Evolutionary conservation across 2,797 vertebrate genomes (phyloP).

Genomic region (Caiman crocodilus): DNA sequence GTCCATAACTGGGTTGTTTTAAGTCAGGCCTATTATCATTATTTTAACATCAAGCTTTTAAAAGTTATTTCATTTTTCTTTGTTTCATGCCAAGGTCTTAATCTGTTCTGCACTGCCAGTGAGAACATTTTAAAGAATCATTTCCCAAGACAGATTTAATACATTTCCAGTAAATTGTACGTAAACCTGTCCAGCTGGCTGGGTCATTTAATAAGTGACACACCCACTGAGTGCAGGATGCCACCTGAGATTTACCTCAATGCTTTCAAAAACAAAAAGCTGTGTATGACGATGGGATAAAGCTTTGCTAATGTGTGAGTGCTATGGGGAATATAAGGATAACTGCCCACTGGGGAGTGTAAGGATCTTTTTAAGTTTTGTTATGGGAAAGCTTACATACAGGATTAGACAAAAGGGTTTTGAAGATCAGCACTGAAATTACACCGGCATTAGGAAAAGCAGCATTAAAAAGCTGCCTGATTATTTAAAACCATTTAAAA

Average conservation of each 20-base stretch:
- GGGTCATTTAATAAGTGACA: constrained; percentile 78
- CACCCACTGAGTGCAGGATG: constrained; percentile 72
- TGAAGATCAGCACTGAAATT: constrained; percentile 75
- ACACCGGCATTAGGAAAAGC: constrained; percentile 64
- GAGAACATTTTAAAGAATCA: constrained; percentile 83
- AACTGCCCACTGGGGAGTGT: constrained; percentile 82
- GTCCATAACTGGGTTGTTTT: constrained; percentile 41
- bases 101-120: constrained; percentile 76
- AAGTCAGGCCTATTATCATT: constrained; percentile 54
- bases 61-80: constrained; percentile 77
- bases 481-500: constrained; percentile 76
- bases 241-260: constrained; percentile 78
- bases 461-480: constrained; percentile 59
- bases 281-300: constrained; percentile 78
- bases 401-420: constrained; percentile 78
- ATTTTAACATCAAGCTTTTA: constrained; percentile 64
- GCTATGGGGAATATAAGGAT: constrained; percentile 84
- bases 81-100: constrained; percentile 76
- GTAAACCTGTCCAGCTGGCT: constrained; percentile 80
- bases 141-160: constrained; percentile 84
- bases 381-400: constrained; percentile 72
- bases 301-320: constrained; percentile 85
- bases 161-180: constrained; percentile 82
- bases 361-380: constrained; percentile 63
- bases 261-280: constrained; percentile 75